A percentile compares a stretch with the other conserved stretches of the same genome.
These are phyloP conservation scores for Plagodis dolabraria DNA, from an alignment of 2,888 invertebrate genomes.

Conservation along the genomic window DNA sequence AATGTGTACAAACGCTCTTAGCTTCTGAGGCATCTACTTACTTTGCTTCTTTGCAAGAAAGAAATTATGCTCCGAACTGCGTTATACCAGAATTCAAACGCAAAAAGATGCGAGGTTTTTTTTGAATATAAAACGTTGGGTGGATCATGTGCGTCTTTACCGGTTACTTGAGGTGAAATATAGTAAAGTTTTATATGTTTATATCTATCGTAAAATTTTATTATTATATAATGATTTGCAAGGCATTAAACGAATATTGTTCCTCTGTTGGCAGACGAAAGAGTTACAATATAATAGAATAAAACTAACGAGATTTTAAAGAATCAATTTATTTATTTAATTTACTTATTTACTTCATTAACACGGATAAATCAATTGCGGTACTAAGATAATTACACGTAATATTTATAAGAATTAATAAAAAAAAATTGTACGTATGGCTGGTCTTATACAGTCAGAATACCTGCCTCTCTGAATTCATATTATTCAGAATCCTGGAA, in stretches of 20 bases:
- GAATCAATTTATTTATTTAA: no score
- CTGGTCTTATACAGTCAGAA: no score
- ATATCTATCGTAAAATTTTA: conserved; percentile 19
- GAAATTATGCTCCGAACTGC: conserved; percentile 76
- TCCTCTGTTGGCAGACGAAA: background rate
- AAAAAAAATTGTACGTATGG: no score
- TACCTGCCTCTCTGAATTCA: no score
- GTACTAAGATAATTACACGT: no score
- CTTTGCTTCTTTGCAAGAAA: conserved; percentile 78
- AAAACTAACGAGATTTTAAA: no score
- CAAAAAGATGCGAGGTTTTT: conserved; percentile 54
- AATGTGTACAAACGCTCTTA: conserved; percentile 81
- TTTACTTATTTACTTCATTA: no score
- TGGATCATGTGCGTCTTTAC: conserved; percentile 35
- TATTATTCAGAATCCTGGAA: no score
- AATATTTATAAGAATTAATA: no score
- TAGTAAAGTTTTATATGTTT: conserved; percentile 27
- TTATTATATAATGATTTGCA: no score
- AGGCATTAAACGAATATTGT: background rate
- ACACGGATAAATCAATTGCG: no score
- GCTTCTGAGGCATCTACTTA: conserved; percentile 67
- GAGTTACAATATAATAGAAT: background rate
- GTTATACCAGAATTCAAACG: conserved; percentile 65
- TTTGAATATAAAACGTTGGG: conserved; percentile 36
- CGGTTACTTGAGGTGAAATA: conserved; percentile 31